Evolutionary conservation across 2,797 vertebrate genomes (phyloP), one percentile per base, ranked within the genome.

Genomic region (Gastrophryne carolinensis): DNA sequence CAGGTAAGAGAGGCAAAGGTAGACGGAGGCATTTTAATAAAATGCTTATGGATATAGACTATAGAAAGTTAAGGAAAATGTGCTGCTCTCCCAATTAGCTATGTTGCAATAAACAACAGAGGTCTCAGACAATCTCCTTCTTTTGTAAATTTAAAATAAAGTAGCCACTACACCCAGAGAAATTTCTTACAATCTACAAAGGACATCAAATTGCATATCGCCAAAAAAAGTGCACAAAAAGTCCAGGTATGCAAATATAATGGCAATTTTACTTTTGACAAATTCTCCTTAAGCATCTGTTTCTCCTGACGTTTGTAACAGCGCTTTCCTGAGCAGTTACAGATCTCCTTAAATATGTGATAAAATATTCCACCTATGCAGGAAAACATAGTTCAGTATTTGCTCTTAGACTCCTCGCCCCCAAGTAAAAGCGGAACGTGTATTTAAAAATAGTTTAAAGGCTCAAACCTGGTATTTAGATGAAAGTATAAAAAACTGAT

Each of bases 381-480:
- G 50, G 52, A 30, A 34, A n/a, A 56, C 34, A 41, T 27, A 27
- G 37, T 54, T 54, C 10, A 11, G 29, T 49, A 19, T 65, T 35
- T 39, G 34, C 65, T 23, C 23, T 21, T 13, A 61, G 41, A 30
- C 30, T 61, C 15, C 57, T 41, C 7, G 26, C 19, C 34, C 54
- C 56, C 39, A 39, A 34, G 53, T 53, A 30, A 75, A 61, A 30
- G 44, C 47, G 26, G 56, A 75, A 61, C 47, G 56, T 34, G 44
- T 27, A 75, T 75, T 68, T 75, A 75, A 75, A 69, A 75, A 69
- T 75, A 75, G 73, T 68, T 75, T 69, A 68, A 61, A 75, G 29
- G 44, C 37, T 19, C 24, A 69, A 75, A 75, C 64, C 54, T 75
- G 56, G 44, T 75, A 69, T 68, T 75, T 60, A 69, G 73, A 69